These are phyloP conservation scores for Pseudomyrmex concolor DNA, from an alignment of 1,140 invertebrate genomes.

Conservation along the genomic window DNA sequence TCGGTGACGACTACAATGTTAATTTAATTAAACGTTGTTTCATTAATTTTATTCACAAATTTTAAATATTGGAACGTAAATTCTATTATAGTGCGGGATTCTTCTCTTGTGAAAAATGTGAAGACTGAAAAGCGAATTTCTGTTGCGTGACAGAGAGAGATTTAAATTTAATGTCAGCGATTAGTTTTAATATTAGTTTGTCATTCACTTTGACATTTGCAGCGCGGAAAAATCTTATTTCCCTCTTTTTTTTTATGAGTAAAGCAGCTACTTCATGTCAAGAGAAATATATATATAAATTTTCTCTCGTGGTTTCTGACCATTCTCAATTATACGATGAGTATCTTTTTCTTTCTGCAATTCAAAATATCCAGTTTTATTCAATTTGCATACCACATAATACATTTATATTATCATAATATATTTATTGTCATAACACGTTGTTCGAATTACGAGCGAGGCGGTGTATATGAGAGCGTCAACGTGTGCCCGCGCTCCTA, in stretches of 20 bases:
- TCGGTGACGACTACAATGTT: too few species aligned
- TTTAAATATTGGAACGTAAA: too few species aligned
- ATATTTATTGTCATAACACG: neutral
- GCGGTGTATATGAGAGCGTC: neutral
- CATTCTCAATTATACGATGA: slow-evolving; percentile 12
- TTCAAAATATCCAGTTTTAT: neutral
- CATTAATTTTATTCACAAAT: too few species aligned
- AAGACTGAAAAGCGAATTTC: neutral
- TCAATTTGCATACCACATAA: neutral
- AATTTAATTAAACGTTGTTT: too few species aligned
- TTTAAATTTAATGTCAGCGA: neutral
- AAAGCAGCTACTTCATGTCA: neutral
- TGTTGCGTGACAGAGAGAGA: neutral
- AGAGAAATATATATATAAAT: neutral
- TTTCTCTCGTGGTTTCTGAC: neutral
- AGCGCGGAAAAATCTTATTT: neutral
- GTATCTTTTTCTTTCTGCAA: neutral
- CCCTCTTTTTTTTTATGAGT: neutral
- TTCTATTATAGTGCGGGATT: too few species aligned
- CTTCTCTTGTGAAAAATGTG: too few species aligned
- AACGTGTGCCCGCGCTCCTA: neutral
- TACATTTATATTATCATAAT: neutral
- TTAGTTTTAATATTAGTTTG: too few species aligned
- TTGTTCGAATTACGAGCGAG: neutral
- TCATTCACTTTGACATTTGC: neutral